phyloP scores from a whole-genome alignment of 1,140 invertebrate genomes.

The Chrysopa pallens region DNA sequence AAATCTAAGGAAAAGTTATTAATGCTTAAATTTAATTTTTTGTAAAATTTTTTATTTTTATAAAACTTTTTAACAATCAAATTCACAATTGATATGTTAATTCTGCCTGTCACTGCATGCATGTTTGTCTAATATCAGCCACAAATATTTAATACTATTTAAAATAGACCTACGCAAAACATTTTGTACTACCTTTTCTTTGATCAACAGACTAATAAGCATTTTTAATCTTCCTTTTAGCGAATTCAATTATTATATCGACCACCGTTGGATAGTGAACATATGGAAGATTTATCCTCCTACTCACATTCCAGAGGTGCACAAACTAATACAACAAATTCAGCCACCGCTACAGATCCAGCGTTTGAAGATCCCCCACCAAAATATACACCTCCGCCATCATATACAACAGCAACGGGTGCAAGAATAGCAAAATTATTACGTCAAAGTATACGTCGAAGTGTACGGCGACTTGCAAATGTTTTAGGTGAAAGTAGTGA shows the following conservation, averaged over 20 bases:
- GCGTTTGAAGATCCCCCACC: slow-evolving; percentile 65
- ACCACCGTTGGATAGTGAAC: slow-evolving; percentile 33
- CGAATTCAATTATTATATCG: slow-evolving; percentile 55
- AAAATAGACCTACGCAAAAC: too few relatives aligned
- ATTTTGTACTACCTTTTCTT: too few relatives aligned
- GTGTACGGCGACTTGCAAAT: slow-evolving; percentile 46
- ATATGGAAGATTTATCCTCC: slow-evolving; percentile 17
- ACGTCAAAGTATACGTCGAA: slow-evolving; percentile 59
- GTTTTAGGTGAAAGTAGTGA: slow-evolving; percentile 24
- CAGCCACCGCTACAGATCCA: slow-evolving; percentile 13
- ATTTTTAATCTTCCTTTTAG: slow-evolving; percentile 25
- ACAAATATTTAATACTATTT: too few relatives aligned
- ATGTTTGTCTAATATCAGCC: too few relatives aligned
- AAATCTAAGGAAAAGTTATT: too few relatives aligned
- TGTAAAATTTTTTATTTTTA: too few relatives aligned
- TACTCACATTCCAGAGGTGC: slow-evolving; percentile 17
- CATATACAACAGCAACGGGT: slow-evolving; percentile 78
- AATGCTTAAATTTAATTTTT: too few relatives aligned
- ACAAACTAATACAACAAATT: slow-evolving; percentile 6
- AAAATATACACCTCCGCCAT: slow-evolving; percentile 83
- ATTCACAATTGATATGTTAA: slow-evolving; percentile 2
- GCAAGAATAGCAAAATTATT: slow-evolving; percentile 61
- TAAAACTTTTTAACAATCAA: slow-evolving; percentile 16
- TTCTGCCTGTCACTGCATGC: too few relatives aligned
- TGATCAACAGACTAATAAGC: neutral